Evolutionary conservation across 2,888 invertebrate species (phyloP).

Genomic region (Pseudanteris insignis): DNA sequence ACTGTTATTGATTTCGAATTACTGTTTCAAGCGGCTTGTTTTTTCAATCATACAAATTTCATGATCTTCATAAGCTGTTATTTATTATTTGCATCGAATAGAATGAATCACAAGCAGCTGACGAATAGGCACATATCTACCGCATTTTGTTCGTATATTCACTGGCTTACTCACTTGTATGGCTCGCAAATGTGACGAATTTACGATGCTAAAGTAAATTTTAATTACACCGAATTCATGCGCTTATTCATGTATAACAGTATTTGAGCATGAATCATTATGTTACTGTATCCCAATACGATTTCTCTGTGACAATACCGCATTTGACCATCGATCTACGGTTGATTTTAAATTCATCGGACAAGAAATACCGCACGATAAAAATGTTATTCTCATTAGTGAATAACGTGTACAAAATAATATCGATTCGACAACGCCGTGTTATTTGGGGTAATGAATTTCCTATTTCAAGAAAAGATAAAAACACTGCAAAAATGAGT

Average conservation of each 20-base stretch:
- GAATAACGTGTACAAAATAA: too few relatives aligned
- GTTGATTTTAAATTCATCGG: constrained; percentile 11
- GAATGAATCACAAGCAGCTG: too few relatives aligned
- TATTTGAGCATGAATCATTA: constrained; percentile 26
- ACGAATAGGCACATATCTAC: constrained; percentile 15
- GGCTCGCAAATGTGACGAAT: constrained; percentile 31
- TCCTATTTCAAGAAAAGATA: too few relatives aligned
- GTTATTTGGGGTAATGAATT: too few relatives aligned
- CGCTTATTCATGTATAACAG: constrained; percentile 33
- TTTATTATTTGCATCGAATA: too few relatives aligned
- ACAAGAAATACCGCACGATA: constrained; percentile 6
- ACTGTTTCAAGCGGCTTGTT: too few relatives aligned
- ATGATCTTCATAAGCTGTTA: too few relatives aligned
- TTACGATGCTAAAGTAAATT: constrained; percentile 41
- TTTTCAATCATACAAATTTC: too few relatives aligned
- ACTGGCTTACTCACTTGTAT: constrained; percentile 8
- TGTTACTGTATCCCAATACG: constrained; percentile 10
- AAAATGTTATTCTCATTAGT: constrained; percentile 15
- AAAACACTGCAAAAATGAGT: too few relatives aligned
- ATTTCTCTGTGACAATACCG: constrained; percentile 16
- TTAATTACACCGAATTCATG: constrained; percentile 35
- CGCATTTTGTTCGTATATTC: constrained; percentile 11
- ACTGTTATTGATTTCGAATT: too few relatives aligned
- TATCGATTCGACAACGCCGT: too few relatives aligned
- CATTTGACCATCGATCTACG: constrained; percentile 10